Evolutionary conservation across 2,888 invertebrate genomes (phyloP), one percentile per base, ranked within the genome.

Genomic region (Neoaliturus tenellus): DNA sequence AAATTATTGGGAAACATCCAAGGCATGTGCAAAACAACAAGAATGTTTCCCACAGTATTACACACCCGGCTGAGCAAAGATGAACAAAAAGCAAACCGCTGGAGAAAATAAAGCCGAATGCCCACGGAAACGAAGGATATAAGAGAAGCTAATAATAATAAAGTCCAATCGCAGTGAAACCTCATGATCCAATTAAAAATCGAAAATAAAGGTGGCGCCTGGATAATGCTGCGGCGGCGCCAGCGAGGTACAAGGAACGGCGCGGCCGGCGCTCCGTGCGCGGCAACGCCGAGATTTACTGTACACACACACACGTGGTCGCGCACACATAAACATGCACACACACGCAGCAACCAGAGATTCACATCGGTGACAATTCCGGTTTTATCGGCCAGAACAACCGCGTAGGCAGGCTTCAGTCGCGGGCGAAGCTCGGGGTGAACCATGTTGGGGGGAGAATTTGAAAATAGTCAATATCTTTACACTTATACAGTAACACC

Each of bases 171-270:
- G 35, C 55, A n/a, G 20, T n/a, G 33, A 78, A 75, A 55, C 55
- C 78, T 48, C 78, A 78, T 78, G 78, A 78, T 78, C 78, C 78
- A 78, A 78, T 78, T 78, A 55, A 78, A 78, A 78, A 33, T 55
- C n/a, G 78, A 78, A 78, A 78, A 78, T 78, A 78, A 78, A 78
- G 33, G 55, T 20, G 78, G 78, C 78, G 78, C 78, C 78, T 78
- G 55, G 20, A 28, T 78, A 78, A 78, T 78, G 78, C 14, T 20
- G 31, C 33, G 28, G 33, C 25, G 78, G 78, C 78, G 78, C 78
- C 78, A 55, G 55, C 17, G n/a, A 39, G 23, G 20, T 73, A 41
- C 71, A 41, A 67, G 71, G 25, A 33, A n/a, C 35, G 8, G 35
- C 23, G 71, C 23, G 71, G n/a, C n/a, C 41, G 20, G 71, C 71